phyloP scores from a whole-genome alignment of 2,797 vertebrate species.

The Cuculus canorus region DNA sequence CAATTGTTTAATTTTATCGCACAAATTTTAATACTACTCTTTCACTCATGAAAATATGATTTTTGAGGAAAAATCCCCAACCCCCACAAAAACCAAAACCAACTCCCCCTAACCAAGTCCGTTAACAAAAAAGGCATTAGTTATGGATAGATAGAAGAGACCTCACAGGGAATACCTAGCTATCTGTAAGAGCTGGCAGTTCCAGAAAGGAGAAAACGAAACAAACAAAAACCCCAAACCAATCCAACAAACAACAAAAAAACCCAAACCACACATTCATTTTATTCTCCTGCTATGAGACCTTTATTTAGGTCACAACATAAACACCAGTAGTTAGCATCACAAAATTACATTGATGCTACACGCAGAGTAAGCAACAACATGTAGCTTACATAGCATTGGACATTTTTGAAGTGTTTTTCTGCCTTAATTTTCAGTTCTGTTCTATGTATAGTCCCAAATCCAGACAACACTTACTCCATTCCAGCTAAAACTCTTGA shows the following conservation, averaged over 20 bases:
- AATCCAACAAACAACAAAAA: not conserved
- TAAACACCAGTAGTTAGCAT: not conserved
- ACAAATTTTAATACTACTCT: not conserved
- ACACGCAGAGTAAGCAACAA: not conserved
- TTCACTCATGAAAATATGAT: not conserved
- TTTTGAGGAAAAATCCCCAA: not conserved
- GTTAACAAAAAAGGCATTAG: rapidly evolving
- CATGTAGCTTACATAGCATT: not conserved
- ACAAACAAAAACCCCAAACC: no score
- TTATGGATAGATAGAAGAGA: not conserved
- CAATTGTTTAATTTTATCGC: not conserved
- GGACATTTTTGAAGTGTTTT: not conserved
- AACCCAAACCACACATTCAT: not conserved
- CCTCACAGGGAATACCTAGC: rapidly evolving
- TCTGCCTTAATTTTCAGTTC: not conserved
- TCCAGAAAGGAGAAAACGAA: not conserved
- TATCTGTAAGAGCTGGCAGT: not conserved
- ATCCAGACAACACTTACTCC: not conserved
- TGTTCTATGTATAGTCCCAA: not conserved
- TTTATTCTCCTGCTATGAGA: not conserved
- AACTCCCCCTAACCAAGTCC: no score
- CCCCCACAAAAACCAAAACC: no score
- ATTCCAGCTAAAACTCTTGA: not conserved
- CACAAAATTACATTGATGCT: not conserved
- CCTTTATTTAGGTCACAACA: not conserved